Evolutionary conservation across 2,888 invertebrate species (phyloP), one percentile per base, ranked within the genome.

Genomic region (Deilephila elpenor): DNA sequence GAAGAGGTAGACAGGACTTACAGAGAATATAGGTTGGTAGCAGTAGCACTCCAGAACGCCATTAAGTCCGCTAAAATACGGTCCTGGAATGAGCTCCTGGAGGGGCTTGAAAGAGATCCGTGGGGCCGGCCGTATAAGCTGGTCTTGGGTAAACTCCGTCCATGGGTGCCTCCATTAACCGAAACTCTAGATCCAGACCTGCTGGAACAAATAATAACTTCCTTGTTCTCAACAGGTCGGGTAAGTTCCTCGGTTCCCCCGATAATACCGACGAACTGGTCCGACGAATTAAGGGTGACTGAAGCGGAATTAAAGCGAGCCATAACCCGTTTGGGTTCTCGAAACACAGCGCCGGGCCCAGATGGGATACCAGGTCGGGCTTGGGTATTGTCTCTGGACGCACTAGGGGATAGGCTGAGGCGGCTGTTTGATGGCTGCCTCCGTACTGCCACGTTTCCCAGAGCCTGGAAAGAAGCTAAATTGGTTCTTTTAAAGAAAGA

Each of bases 401-500:
- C 32, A 1, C 17, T 61, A 3, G 61, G 32, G 61, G 29, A 25
- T 17, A 25, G 32, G 29, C 4, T 61, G 61, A 61, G 29, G 61
- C 7, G 19, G 19, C 11, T 61, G 7, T 61, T 61, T 61, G 61
- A 61, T 29, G 2, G 11, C 19, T 61, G 59, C 32, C 5, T 32
- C 32, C 32, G 32, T 32, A 32, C 32, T 32, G 32, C 32, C 32
- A 32, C 32, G 32, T 19, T 59, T 19, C 59, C 59, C 5, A 59
- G 19, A 17, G 59, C 59, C 5, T 73, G 73, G 73, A 73, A 70
- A n/a, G 19, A 2, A 11, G 73, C 44, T n/a, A 70, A 59, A 8
- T 29, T 73, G n/a, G 73, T 73, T 7, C 51, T 73, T 2, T 14
- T 73, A 7, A 59, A 70, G 17, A 73, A 73, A 25, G 20, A 56